Percentiles rank a stretch among this genome's conserved stretches.
Evolutionary conservation across 2,113 vertebrate species (phyloP).

Genomic region (Menidia beryllina): DNA sequence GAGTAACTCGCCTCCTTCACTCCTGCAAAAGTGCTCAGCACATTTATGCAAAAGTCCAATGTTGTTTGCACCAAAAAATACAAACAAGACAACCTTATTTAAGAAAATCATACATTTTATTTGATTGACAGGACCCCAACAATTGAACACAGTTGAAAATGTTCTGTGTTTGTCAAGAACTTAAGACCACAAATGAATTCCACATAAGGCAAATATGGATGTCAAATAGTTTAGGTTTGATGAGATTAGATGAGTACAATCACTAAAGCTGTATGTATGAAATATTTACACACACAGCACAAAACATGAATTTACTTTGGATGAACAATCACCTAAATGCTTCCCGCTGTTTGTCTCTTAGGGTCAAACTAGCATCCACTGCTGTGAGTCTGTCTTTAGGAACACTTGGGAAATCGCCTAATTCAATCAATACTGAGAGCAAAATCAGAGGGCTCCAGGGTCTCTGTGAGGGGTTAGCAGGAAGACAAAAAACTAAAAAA

Average conservation of each 20-base stretch:
- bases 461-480: too few relatives aligned
- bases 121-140: conserved; percentile 69
- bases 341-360: conserved; percentile 5
- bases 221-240: conserved; percentile 50
- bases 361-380: conserved; percentile 14
- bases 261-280: conserved; percentile 63
- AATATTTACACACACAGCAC: conserved; percentile 58
- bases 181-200: conserved; percentile 67
- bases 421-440: too few relatives aligned
- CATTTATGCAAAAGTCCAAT: not conserved
- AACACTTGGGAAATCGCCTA: conserved; percentile 7
- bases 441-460: too few relatives aligned
- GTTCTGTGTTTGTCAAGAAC: conserved; percentile 64
- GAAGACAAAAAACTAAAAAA: not conserved
- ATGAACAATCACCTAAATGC: conserved; percentile 25
- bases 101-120: conserved; percentile 75
- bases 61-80: conserved; percentile 4
- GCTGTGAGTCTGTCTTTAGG: conserved; percentile 34
- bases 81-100: conserved; percentile 3
- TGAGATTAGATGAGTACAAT: conserved; percentile 63
- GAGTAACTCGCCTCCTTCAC: too few relatives aligned
- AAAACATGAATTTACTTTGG: conserved; percentile 50
- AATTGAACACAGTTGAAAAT: conserved; percentile 57
- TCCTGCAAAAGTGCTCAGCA: too few relatives aligned
- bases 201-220: conserved; percentile 73